Base-by-base conservation (phyloP, 2,797 vertebrate genomes). In the Sebastolobus alascanus region DNA sequence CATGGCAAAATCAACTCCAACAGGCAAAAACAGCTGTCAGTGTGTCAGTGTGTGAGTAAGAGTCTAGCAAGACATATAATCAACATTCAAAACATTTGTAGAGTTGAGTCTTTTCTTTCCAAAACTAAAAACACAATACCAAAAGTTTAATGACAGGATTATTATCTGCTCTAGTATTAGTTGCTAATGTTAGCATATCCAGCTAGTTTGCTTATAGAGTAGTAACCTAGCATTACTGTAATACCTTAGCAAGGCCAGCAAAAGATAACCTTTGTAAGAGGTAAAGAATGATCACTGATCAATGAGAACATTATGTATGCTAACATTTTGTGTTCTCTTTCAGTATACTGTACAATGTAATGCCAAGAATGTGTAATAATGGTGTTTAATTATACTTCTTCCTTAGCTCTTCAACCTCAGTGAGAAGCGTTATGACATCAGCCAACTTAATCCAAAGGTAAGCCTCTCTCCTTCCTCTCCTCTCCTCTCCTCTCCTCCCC, bases 341-440 rank as follows among this genome's bases (percentile, higher is more conserved):
- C 52, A 35, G 14, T 66, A 46, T 11, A n/a, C 25, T 22, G 11
- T 22, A 10, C 8, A 67, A 31, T 43, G 13, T 14, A 50, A 40
- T 14, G 5, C 12, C n/a, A 58, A 33, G 12, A 9, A 43, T 3
- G 20, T 54, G 4, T 20, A 25, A n/a, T 52, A 8, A 46, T 4
- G 9, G 1, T 20, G 18, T 35, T 50, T 43, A 8, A 65, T 61
- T 46, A n/a, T n/a, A 7, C 12, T 63, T 75, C 27, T 38, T 2
- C 5, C 12, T 68, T 75, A 99, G 98, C 97, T 99, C 91, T 98
- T 99, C 90, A 99, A 99, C 93, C 97, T 99, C 79, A 99, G 98
- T 3, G 98, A 99, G 91, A 96, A 96, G 72, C 96, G 97, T 81
- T 96, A 94, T 54, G 98, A 99, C 90, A 93, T 99, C 96, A 96